Evolutionary conservation across 2,888 invertebrate species (phyloP).

Genomic region (Ornithoptera priamus): DNA sequence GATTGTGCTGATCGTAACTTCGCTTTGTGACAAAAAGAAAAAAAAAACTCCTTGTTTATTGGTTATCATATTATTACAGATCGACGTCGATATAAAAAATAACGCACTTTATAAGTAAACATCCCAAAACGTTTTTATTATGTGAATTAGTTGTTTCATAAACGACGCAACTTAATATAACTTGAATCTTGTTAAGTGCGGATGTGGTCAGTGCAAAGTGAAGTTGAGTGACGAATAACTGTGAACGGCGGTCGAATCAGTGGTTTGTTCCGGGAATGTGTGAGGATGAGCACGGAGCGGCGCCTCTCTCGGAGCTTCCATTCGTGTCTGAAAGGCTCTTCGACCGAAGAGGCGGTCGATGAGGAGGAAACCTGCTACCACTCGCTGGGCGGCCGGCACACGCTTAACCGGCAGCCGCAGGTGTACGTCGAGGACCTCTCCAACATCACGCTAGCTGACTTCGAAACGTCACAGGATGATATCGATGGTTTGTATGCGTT

Average conservation of each 20-base stretch:
- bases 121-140: background rate
- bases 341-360: constrained; percentile 75
- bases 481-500: constrained; percentile 61
- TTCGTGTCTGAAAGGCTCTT: constrained; percentile 83
- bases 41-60: background rate
- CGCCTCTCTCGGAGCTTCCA: constrained; percentile 84
- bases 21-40: background rate
- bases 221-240: constrained; percentile 30
- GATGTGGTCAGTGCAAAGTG: constrained; percentile 39
- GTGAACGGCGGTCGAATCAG: constrained; percentile 33
- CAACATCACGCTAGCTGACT: constrained; percentile 68
- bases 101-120: background rate
- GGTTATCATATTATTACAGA: background rate
- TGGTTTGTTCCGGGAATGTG: constrained; percentile 61
- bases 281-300: constrained; percentile 78
- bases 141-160: constrained; percentile 5
- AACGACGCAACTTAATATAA: constrained; percentile 13
- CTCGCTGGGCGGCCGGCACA: constrained; percentile 70
- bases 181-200: constrained; percentile 6
- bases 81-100: background rate
- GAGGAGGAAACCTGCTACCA: constrained; percentile 75
- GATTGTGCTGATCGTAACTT: background rate
- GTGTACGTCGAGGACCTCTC: constrained; percentile 74
- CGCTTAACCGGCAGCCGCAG: constrained; percentile 64
- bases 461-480: constrained; percentile 68